phyloP scores from a whole-genome alignment of 2,888 invertebrate species.

The Geophilus truncorum region DNA sequence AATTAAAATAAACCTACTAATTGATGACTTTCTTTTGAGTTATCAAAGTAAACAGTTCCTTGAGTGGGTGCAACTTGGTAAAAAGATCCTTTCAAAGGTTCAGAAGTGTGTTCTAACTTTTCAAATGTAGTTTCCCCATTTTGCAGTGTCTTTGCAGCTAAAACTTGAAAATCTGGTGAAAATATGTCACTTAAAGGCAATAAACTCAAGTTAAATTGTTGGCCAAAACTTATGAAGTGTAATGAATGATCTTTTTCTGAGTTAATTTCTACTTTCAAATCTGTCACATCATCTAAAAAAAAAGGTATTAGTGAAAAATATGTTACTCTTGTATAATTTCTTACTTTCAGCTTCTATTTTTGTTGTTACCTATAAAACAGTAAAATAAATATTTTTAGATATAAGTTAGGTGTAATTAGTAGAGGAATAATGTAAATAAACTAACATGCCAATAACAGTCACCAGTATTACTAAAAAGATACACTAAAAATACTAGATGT shows the following conservation, averaged over 20 bases:
- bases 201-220: neutral
- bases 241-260: neutral
- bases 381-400: neutral
- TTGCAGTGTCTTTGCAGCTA: neutral
- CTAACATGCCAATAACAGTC: neutral
- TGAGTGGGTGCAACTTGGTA: neutral
- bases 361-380: neutral
- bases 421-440: neutral
- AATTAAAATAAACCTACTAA: neutral
- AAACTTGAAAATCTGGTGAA: neutral
- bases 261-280: neutral
- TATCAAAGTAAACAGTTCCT: neutral
- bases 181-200: neutral
- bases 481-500: too few species aligned
- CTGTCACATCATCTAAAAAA: neutral
- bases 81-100: neutral
- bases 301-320: neutral
- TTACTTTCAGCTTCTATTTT: neutral
- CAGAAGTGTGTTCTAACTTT: neutral
- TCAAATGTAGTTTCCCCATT: neutral
- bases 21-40: neutral
- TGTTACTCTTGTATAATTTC: neutral
- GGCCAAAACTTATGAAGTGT: neutral
- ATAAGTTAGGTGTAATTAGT: neutral
- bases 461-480: too few species aligned